Base-by-base conservation (phyloP, 2,888 invertebrate genomes). In the Parnassius apollo region DNA sequence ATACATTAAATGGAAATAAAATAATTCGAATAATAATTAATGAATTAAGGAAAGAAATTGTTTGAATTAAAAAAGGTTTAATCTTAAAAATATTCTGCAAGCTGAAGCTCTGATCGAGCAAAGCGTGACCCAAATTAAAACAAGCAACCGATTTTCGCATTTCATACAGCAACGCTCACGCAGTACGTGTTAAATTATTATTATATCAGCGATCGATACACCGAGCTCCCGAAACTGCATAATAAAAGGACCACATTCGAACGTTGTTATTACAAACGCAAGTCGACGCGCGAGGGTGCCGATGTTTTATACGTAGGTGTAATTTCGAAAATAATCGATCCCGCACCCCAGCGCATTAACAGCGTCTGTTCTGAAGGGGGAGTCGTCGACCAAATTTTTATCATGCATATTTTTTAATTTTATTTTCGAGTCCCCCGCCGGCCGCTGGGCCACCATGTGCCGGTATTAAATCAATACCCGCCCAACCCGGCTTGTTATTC, bases 381-480 rank as follows among this genome's bases (percentile, higher is more conserved):
- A 78, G 83, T 80, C 84, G 87, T 85, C 86, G 89, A 85, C 86
- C 86, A 88, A 86, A 89, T 87, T 88, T 89, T 89, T 73, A 75
- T 73, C 73, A 74, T 74, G 75, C 75, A 75, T 74, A 89, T 87
- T 89, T 89, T 88, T 88, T 87, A 85, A 86, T 86, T 89, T 88
- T 84, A 83, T 86, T 88, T 88, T 82, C 74, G 79, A 83, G 84
- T 81, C 80, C 74, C 72, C 69, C 71, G 73, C 73, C 73, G 77
- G 73, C 79, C 71, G 71, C 72, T 75, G 77, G 74, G 75, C 74
- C 74, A 75, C 73, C 77, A 78, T 75, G 73, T 75, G 77, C 76
- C 73, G 65, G 78, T 78, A 77, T 85, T 84, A 82, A 86, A 86
- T 86, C 86, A 86, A 86, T 86, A 86, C 80, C 66, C 73, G 74